Percentiles rank a stretch among this genome's conserved stretches.
Conservation (phyloP, 2,888 invertebrate genomes). For the Latheticus oryzae region DNA sequence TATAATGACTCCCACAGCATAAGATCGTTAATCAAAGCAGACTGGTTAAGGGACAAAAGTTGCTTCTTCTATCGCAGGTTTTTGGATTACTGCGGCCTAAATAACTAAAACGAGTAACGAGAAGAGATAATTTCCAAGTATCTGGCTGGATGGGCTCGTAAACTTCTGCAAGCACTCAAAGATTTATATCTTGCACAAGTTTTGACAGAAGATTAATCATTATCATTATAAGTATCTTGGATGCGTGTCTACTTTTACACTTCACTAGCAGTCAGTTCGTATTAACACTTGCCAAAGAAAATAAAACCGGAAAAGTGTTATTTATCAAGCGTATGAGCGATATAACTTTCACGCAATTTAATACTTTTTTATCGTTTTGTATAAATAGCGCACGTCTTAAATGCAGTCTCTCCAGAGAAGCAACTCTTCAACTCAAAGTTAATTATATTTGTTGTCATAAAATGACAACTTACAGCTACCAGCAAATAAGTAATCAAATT, state of each 20-base stretch:
- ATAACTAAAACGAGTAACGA: conserved; percentile 49
- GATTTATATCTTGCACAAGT: conserved; percentile 55
- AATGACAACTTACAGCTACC: not conserved
- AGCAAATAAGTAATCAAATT: conserved; percentile 1
- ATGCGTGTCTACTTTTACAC: conserved; percentile 55
- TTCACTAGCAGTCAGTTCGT: conserved; percentile 46
- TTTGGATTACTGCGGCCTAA: conserved; percentile 53
- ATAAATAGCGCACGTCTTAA: too few relatives aligned
- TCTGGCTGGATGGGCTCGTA: conserved; percentile 38
- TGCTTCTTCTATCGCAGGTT: conserved; percentile 50
- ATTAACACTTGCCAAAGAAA: conserved; percentile 41
- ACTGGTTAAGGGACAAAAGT: conserved; percentile 54
- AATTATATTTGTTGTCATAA: conserved; percentile 23
- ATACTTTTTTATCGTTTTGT: too few relatives aligned
- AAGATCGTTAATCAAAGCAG: conserved; percentile 61
- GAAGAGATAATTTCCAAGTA: conserved; percentile 46
- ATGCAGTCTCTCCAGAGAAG: too few relatives aligned
- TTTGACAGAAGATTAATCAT: conserved; percentile 57
- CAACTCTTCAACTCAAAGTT: conserved; percentile 34
- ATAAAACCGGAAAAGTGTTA: conserved; percentile 41
- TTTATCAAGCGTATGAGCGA: conserved; percentile 45
- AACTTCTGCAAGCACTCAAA: conserved; percentile 45
- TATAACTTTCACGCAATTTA: too few relatives aligned
- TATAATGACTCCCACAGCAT: conserved; percentile 58
- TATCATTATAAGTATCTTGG: conserved; percentile 52